phyloP scores from a whole-genome alignment of 2,113 vertebrate genomes.

The Asarcornis scutulata region DNA sequence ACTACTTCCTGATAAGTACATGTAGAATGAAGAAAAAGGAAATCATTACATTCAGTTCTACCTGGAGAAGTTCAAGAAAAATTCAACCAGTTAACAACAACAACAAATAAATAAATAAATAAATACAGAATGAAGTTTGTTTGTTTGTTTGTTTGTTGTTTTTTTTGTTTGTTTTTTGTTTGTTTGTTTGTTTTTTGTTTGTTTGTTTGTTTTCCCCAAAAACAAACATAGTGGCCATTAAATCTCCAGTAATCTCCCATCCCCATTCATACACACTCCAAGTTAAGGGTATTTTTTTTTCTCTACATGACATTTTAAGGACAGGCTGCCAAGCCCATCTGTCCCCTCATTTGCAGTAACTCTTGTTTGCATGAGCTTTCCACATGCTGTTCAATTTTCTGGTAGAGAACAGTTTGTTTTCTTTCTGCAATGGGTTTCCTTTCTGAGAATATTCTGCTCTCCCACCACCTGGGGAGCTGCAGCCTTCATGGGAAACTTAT shows the following conservation, averaged over 20 bases:
- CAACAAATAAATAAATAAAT: neutral
- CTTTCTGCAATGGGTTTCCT: neutral
- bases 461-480: neutral
- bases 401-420: constrained; percentile 47
- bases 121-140: neutral
- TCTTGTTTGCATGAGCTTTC: constrained; percentile 42
- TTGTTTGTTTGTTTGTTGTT: neutral
- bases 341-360: constrained; percentile 40
- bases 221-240: neutral
- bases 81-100: neutral
- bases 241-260: neutral
- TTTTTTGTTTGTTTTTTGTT: no score
- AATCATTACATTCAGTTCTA: neutral
- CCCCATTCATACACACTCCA: neutral
- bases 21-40: neutral
- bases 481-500: neutral
- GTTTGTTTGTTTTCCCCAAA: neutral
- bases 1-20: neutral
- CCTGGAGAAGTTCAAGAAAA: neutral
- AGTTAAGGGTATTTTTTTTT: neutral
- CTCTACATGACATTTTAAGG: constrained; percentile 22
- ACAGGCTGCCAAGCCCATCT: constrained; percentile 56
- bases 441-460: constrained; percentile 8
- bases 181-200: neutral
- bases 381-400: constrained; percentile 53